Conservation (phyloP, 2,113 vertebrate species). For the Podarcis muralis region DNA sequence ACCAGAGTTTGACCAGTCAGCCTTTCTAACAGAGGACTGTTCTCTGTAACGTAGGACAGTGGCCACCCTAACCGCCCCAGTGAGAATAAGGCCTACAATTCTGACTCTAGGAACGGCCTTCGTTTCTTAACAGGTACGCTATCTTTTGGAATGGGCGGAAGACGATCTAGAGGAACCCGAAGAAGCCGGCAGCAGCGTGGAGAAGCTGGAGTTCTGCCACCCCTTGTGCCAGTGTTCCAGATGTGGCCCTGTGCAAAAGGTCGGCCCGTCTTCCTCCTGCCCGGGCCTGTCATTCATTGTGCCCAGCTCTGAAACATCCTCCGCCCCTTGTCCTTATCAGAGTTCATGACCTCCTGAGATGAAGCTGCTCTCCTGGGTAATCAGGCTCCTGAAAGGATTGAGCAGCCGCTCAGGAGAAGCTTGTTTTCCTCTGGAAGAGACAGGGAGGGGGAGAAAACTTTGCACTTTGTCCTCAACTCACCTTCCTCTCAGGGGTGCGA, state of each 20-base stretch:
- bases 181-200: slow-evolving; percentile 31
- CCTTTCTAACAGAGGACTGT: neutral
- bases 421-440: neutral
- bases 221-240: slow-evolving; percentile 91
- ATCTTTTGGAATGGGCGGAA: slow-evolving; percentile 93
- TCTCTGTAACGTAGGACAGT: neutral
- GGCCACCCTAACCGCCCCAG: too few species aligned
- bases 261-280: slow-evolving; percentile 53
- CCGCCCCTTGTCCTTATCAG: neutral
- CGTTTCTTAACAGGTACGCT: slow-evolving; percentile 84
- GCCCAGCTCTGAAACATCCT: neutral
- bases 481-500: neutral
- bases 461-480: neutral
- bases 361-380: neutral
- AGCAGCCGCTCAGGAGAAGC: neutral
- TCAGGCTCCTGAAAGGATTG: slow-evolving; percentile 11
- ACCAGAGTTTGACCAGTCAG: neutral
- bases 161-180: slow-evolving; percentile 84
- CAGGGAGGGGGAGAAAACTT: neutral
- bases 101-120: neutral
- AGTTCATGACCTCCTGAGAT: slow-evolving; percentile 1
- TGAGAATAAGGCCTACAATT: neutral
- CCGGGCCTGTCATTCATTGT: neutral
- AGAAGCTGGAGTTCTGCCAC: slow-evolving; percentile 84
- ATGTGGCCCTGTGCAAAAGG: slow-evolving; percentile 91